Evolutionary conservation across 1,140 invertebrate genomes (phyloP).

Genomic region (Pemphigus obesinymphae): DNA sequence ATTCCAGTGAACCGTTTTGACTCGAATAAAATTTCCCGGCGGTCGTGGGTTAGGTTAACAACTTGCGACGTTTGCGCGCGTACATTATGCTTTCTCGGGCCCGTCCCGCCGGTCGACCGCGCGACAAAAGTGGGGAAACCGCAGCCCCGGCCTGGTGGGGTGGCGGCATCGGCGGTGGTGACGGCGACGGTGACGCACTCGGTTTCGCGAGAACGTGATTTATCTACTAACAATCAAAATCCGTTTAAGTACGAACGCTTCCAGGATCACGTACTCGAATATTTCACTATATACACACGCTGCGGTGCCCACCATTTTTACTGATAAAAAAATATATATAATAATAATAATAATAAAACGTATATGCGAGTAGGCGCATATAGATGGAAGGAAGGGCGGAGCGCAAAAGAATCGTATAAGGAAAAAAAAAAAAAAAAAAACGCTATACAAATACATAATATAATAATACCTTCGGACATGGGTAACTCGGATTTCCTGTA

Average conservation of each 20-base stretch:
- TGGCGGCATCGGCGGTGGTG: not conserved
- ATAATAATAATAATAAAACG: constrained; percentile 7
- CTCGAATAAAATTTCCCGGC: not conserved
- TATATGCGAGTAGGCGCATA: too few species aligned
- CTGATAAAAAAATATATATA: constrained; percentile 5
- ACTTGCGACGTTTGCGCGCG: not conserved
- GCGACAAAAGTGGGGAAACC: not conserved
- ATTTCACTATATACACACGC: not conserved
- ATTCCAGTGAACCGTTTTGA: not conserved
- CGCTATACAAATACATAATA: not conserved
- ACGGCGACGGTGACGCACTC: not conserved
- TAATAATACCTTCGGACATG: constrained; percentile 3
- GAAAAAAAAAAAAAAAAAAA: not conserved
- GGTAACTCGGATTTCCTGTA: constrained; percentile 18
- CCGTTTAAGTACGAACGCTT: constrained; percentile 25
- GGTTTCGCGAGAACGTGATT: constrained; percentile 22
- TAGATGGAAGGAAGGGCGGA: not conserved
- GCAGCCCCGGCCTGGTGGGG: not conserved
- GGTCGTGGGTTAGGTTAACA: too few species aligned
- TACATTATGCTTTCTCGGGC: too few species aligned
- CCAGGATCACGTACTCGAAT: constrained; percentile 29
- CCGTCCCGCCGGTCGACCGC: not conserved
- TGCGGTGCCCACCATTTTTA: not conserved
- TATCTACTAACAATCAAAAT: constrained; percentile 37
- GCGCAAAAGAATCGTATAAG: not conserved